Evolutionary conservation across 2,113 vertebrate species (phyloP), one percentile per base, ranked within the genome.

Genomic region (Vicugna pacos): DNA sequence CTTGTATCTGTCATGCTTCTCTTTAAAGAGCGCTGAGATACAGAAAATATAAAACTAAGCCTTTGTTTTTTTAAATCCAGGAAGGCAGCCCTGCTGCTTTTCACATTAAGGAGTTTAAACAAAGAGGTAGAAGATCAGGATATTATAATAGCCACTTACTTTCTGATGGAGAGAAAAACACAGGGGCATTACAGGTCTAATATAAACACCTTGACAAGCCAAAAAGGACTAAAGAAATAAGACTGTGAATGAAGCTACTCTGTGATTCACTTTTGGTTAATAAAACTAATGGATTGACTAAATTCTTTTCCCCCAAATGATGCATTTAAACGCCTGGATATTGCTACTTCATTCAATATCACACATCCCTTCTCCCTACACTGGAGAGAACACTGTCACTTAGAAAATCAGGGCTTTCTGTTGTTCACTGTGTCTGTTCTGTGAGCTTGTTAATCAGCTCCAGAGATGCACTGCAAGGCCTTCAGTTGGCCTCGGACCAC

Each of bases 401-500:
- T 42, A 72, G 52, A 85, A 52, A 93, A 26, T 62, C 5, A 14
- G 28, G 24, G 28, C 26, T 35, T 67, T 64, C 64, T 93, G 58
- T 46, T 60, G 46, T 58, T 84, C n/a, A 52, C 56, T 80, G 12
- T 72, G 65, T 54, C 42, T 62, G 42, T 85, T 83, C 42, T 48
- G 20, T 75, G 58, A 95, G 50, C 79, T 75, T 88, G 46, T 92
- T 86, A 94, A 96, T 89, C 85, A 91, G 67, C 38, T 65, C 38
- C 38, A 42, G 12, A 70, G 82, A 95, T 15, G 17, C 1, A 1
- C 19, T 80, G 26, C 38, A 12, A 85, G 56, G 65, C 56, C 69
- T 79, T 79, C 60, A 16, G n/a, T 69, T 24, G 65, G 80, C 35
- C 48, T 54, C 64, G 67, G 86, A 89, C 93, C 87, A 83, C 83